A percentile compares a stretch with the other conserved stretches of the same genome.
Evolutionary conservation across 2,888 invertebrate genomes (phyloP).

Genomic region (Acleris literana): DNA sequence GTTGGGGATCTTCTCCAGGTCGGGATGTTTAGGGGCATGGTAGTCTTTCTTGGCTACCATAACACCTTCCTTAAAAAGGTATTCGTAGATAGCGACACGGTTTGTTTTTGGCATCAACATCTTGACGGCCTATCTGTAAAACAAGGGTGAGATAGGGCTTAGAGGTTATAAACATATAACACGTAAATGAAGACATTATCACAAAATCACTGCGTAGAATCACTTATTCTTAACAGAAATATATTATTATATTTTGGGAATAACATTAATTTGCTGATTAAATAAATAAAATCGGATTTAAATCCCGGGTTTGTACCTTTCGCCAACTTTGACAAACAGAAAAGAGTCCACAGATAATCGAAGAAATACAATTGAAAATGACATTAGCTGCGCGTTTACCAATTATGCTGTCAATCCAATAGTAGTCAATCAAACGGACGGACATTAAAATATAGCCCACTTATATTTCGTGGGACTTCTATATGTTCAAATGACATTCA

Average conservation of each 20-base stretch:
- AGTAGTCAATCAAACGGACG: no score
- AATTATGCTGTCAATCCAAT: neutral
- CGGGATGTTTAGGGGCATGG: slow-evolving; percentile 98
- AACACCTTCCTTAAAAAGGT: slow-evolving; percentile 99
- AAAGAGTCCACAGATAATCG: slow-evolving; percentile 45
- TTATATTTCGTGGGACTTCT: no score
- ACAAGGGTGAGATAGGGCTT: slow-evolving; percentile 54
- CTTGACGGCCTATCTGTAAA: slow-evolving; percentile 83
- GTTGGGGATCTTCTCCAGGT: slow-evolving; percentile 97
- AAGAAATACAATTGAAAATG: slow-evolving; percentile 21
- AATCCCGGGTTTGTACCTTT: slow-evolving; percentile 51
- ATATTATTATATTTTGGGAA: slow-evolving; percentile 14
- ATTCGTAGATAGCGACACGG: slow-evolving; percentile 97
- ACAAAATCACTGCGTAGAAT: slow-evolving; percentile 21
- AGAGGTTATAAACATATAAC: slow-evolving; percentile 49
- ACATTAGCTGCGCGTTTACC: slow-evolving; percentile 15
- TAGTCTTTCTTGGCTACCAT: slow-evolving; percentile 99
- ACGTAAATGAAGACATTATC: slow-evolving; percentile 18
- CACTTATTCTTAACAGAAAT: slow-evolving; percentile 42
- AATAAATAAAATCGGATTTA: slow-evolving; percentile 46
- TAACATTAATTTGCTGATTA: slow-evolving; percentile 36
- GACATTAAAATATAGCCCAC: no score
- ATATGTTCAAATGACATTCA: no score
- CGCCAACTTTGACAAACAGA: slow-evolving; percentile 59
- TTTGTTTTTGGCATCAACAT: slow-evolving; percentile 99